Evolutionary conservation across 2,888 invertebrate species (phyloP).

Genomic region (Papilio elwesi): DNA sequence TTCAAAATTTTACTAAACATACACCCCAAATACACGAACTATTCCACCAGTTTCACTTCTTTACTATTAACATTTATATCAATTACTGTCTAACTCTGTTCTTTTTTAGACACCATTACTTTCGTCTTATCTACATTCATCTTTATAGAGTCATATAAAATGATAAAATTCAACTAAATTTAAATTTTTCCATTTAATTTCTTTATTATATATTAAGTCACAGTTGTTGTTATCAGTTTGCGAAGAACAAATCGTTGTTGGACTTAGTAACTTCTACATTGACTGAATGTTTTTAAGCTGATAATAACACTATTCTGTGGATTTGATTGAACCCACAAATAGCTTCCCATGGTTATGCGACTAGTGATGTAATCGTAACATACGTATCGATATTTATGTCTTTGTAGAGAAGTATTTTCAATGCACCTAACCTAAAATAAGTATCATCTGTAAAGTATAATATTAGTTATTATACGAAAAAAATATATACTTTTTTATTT

Average conservation of each 20-base stretch:
- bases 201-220: not conserved
- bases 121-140: too few species aligned
- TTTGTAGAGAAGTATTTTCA: not conserved
- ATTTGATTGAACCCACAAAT: slow-evolving; percentile 82
- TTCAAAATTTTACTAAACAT: too few species aligned
- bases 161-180: too few species aligned
- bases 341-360: slow-evolving; percentile 72
- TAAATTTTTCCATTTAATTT: too few species aligned
- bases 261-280: slow-evolving; percentile 41
- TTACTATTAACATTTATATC: too few species aligned
- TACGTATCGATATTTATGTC: slow-evolving; percentile 40
- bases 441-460: not conserved
- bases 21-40: too few species aligned
- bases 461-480: too few species aligned
- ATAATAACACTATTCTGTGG: slow-evolving; percentile 74
- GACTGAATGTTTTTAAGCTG: slow-evolving; percentile 64
- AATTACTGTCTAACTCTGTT: too few species aligned
- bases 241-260: not conserved
- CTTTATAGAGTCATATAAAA: too few species aligned
- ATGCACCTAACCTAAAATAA: not conserved
- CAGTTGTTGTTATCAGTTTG: not conserved
- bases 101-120: too few species aligned
- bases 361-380: slow-evolving; percentile 52
- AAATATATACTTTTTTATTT: too few species aligned
- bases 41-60: too few species aligned